These are phyloP conservation scores for Drosophila teissieri DNA, from an alignment of 1,140 invertebrate genomes.

Conservation along the genomic window DNA sequence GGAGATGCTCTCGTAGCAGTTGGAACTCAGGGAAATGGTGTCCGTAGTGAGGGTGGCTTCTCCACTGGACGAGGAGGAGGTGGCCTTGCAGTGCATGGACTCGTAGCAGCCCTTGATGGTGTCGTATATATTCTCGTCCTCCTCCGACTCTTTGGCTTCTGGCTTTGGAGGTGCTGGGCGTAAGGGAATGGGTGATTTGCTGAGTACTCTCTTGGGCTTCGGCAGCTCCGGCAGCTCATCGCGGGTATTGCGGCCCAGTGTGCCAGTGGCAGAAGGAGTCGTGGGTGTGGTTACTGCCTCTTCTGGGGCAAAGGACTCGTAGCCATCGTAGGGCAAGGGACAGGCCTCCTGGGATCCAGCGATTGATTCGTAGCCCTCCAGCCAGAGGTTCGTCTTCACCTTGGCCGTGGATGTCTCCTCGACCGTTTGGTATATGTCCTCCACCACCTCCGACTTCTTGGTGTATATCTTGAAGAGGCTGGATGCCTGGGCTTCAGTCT, in stretches of 20 bases:
- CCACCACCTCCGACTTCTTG: constrained; percentile 22
- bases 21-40: constrained; percentile 84
- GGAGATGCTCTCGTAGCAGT: constrained; percentile 87
- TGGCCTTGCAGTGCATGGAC: constrained; percentile 53
- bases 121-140: constrained; percentile 87
- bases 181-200: constrained; percentile 48
- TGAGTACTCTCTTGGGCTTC: constrained; percentile 73
- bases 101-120: constrained; percentile 86
- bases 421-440: constrained; percentile 78
- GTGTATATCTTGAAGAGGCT: constrained; percentile 58
- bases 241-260: constrained; percentile 69
- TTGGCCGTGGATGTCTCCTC: constrained; percentile 46
- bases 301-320: constrained; percentile 65
- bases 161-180: constrained; percentile 64
- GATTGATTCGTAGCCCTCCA: constrained; percentile 80
- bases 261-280: constrained; percentile 18
- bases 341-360: constrained; percentile 60
- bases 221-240: constrained; percentile 76
- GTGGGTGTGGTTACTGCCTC: constrained; percentile 34
- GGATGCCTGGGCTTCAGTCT: constrained; percentile 65
- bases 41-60: constrained; percentile 36
- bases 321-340: constrained; percentile 52
- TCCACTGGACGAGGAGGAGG: constrained; percentile 24
- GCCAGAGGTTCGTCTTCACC: constrained; percentile 43
- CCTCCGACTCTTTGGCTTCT: constrained; percentile 50